Base-by-base conservation (phyloP, 2,797 vertebrate species). In the Megaceryle alcyon region DNA sequence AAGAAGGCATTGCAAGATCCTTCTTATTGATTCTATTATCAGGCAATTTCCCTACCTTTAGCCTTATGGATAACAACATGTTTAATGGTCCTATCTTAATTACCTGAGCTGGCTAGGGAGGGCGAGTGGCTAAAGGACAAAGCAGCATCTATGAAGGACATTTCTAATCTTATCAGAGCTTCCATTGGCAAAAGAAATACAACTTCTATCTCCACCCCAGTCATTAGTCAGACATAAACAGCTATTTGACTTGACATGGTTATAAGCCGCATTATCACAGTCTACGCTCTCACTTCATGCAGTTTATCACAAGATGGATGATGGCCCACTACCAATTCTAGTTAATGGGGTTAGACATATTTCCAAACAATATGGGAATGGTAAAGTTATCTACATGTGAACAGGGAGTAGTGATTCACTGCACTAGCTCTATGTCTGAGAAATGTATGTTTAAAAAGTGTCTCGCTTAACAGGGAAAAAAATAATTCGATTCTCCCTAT, bases 211-310 rank as follows among this genome's bases (percentile, higher is more conserved):
- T 82, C 75, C 83, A 84, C 41, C 88, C 81, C 69, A 68, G 87
- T 65, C 86, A 81, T 92, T 57, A 90, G 84, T 87, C 70, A 96
- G 89, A 81, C 54, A 82, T 19, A 82, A 97, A 88, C 19, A 95
- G 68, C 64, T 80, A 90, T 71, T 86, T 92, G 90, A 84, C 48
- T 82, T 65, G 79, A 78, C 59, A 25, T 3, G 57, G 68, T 53
- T 60, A 66, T 37, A 64, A 48, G 39, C 31, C 6, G 2, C 39
- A 76, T 71, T 89, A 91, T 70, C 85, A 63, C 89, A 53, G 48
- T 26, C 80, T 25, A 87, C 2, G 29, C 71, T 92, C 85, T 33
- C 7, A 37, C 81, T 92, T 57, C 19, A 44, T 37, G 63, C 51
- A 8, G 37, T 77, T 94, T 93, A 87, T 87, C 13, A 0, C 75